A percentile compares a stretch with the other conserved stretches of the same genome.
phyloP scores from a whole-genome alignment of 2,113 vertebrate genomes.

The Copsychus sechellarum region DNA sequence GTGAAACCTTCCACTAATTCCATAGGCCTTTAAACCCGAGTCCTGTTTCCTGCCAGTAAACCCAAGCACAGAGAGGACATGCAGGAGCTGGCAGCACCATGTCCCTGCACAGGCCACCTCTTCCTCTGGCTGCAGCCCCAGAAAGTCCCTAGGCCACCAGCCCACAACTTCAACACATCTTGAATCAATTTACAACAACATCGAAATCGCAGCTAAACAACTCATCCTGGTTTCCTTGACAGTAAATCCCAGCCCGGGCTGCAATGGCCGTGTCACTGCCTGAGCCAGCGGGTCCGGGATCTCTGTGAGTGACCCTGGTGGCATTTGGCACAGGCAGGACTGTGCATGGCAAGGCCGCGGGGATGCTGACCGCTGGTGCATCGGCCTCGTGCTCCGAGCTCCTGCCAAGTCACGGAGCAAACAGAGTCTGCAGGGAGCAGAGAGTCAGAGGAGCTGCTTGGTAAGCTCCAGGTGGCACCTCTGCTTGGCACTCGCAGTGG shows the following conservation, averaged over 20 bases:
- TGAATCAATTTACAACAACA: slow-evolving; percentile 45
- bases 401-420: slow-evolving; percentile 33
- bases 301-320: not conserved
- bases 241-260: slow-evolving; percentile 50
- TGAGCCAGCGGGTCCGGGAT: not conserved
- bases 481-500: accelerated
- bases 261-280: not conserved
- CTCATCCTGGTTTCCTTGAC: slow-evolving; percentile 34
- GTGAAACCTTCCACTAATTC: not conserved
- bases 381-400: not conserved
- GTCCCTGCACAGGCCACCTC: not conserved
- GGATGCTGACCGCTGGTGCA: not conserved
- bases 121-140: not conserved
- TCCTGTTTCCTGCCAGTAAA: not conserved
- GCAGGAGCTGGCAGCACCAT: not conserved
- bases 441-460: not conserved
- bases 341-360: not conserved
- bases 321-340: not conserved
- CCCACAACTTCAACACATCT: slow-evolving; percentile 32
- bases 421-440: not conserved
- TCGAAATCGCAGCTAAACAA: slow-evolving; percentile 14
- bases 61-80: not conserved
- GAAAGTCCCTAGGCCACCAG: not conserved
- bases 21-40: not conserved
- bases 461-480: not conserved